Evolutionary conservation across 2,797 vertebrate species (phyloP), one percentile per base, ranked within the genome.

Genomic region (Cryptoprocta ferox): DNA sequence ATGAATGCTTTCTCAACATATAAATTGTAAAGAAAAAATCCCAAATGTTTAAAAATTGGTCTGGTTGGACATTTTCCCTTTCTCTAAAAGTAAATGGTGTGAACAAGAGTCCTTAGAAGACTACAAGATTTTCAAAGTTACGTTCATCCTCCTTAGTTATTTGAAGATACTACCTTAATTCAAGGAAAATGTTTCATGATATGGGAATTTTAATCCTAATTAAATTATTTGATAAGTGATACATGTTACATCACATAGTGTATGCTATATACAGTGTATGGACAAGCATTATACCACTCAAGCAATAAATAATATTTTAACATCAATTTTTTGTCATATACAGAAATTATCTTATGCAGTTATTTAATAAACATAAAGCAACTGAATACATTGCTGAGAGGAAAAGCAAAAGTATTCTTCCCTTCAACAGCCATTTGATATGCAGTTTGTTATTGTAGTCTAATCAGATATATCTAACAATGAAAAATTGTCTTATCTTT

Each of bases 381-480:
- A 11, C 70, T 50, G 14, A 88, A 37, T 73, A 28, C 18, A 63
- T 24, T 84, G 6, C 28, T 92, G 30, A 95, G 15, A 87, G 42
- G 45, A 75, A 90, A 91, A 82, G 13, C 0, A 2, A 59, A 87
- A 87, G 45, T 66, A 42, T 86, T 70, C 16, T 89, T 95, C 24
- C 35, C 7, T 76, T 76, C 61, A 88, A 91, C 18, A 91, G 4
- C n/a, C 19, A 32, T 90, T 88, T 87, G 56, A 76, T 89, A 66
- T 6, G 4, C 4, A 48, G 56, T 75, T 94, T 94, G 63, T 79
- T 90, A 30, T 50, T 95, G 35, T 56, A 63, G 48, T 97, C 89
- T 97, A 97, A 95, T 97, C 87, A 87, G 81, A 94, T 37, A 87
- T 18, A 91, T 71, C 14, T 93, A 94, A 73, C 56, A 93, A 84